Evolutionary conservation across 2,888 invertebrate species (phyloP).

Genomic region (Phlogophora meticulosa): DNA sequence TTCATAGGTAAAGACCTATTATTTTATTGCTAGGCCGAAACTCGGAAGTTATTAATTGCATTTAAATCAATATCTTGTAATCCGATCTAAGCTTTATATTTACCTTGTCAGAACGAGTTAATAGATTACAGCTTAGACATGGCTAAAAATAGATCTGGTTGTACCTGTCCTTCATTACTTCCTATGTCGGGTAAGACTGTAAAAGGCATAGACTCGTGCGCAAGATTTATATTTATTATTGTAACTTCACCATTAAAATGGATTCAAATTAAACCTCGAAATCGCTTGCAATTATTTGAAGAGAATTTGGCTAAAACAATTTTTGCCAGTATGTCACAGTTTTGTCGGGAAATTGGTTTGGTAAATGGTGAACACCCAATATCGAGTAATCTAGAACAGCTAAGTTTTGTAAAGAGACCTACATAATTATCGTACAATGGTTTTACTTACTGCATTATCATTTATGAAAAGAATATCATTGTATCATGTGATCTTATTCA

Average conservation of each 20-base stretch:
- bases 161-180: conserved; percentile 43
- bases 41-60: conserved; percentile 23
- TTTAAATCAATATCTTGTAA: conserved; percentile 5
- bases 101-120: conserved; percentile 38
- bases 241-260: background rate
- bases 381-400: no score
- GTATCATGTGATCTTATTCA: no score
- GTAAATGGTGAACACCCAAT: no score
- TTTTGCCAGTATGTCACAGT: no score
- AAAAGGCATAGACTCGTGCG: background rate
- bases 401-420: no score
- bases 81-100: conserved; percentile 1
- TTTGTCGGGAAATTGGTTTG: no score
- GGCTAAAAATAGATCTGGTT: conserved; percentile 36
- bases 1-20: background rate
- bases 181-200: conserved; percentile 25
- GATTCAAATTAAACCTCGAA: background rate
- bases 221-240: background rate
- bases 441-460: no score
- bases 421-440: no score
- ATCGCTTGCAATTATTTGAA: no score
- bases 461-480: no score
- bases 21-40: background rate
- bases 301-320: no score
- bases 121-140: conserved; percentile 29